A percentile compares a stretch with the other conserved stretches of the same genome.
phyloP scores from a whole-genome alignment of 2,797 vertebrate species.

The Rhinatrema bivittatum region DNA sequence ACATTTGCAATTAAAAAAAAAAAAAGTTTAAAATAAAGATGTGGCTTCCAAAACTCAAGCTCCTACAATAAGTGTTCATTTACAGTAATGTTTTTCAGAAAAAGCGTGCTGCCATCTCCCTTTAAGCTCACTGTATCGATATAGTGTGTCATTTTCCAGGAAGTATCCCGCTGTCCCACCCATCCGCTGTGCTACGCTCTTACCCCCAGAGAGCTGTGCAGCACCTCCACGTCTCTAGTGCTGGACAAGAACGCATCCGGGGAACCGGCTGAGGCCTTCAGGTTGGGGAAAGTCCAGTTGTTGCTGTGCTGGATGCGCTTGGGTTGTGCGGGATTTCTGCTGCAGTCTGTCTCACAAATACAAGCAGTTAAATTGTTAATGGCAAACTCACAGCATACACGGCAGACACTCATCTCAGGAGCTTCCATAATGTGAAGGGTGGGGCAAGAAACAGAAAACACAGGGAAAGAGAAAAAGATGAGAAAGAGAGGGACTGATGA shows the following conservation, averaged over 20 bases:
- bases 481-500: no score
- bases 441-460: background rate
- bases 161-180: no score
- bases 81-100: no score
- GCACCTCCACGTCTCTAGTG: slow-evolving; percentile 63
- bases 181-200: no score
- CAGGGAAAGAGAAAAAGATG: background rate
- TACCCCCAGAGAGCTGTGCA: slow-evolving; percentile 41
- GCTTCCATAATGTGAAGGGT: accelerated
- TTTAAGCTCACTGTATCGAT: no score
- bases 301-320: slow-evolving; percentile 60
- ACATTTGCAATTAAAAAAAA: no score
- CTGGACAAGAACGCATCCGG: slow-evolving; percentile 78
- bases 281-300: slow-evolving; percentile 91
- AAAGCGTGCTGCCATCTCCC: no score
- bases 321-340: slow-evolving; percentile 53
- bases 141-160: no score
- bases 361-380: background rate
- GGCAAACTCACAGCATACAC: background rate
- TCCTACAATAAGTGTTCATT: no score
- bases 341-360: slow-evolving; percentile 50
- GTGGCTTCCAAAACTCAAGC: no score
- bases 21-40: no score
- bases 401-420: background rate
- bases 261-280: slow-evolving; percentile 67